Evolutionary conservation across 1,140 invertebrate species (phyloP), one percentile per base, ranked within the genome.

Genomic region (Zeugodacus cucurbitae): DNA sequence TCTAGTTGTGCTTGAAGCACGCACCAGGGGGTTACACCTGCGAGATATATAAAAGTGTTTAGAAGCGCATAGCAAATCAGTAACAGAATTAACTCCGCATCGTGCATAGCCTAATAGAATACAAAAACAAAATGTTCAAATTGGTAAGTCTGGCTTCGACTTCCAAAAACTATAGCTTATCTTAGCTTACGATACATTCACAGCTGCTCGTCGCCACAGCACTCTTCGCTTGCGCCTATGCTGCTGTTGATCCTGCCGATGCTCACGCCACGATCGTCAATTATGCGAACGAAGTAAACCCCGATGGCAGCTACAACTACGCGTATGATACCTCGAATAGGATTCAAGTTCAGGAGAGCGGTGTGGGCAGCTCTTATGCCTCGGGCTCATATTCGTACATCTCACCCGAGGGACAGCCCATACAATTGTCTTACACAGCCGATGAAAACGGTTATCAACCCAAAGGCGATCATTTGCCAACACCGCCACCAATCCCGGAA

Each of bases 361-460:
- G 95, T 26, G 88, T 93, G 29, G 92, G 92, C 26, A 87, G 90
- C 32, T 87, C 70, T 0, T 89, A 90, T 89, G 91, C 92, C 0
- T 20, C 88, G 0, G 92, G 92, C n/a, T 90, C 89, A 2, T 89
- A 88, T 17, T 64, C 85, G 4, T 93, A 93, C 22, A 90, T 70
- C 10, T 94, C 92, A 14, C 92, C 92, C n/a, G 94, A 94, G 90
- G 94, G 94, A 6, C 91, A 93, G 70, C 92, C 90, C 10, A 94
- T 94, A 70, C 89, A 93, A 32, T 89, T 95, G 17, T 92, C 94
- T 11, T 98, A 97, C 94, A 95, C 96, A 1, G 97, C 97, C 44
- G 96, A 97, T 90, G 96, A 97, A 91, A 96, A 96, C 89, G 96
- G 96, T 29, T 97, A 97, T 94, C 95, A 95, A 86, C 96, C 96